Evolutionary conservation across 2,888 invertebrate genomes (phyloP), one percentile per base, ranked within the genome.

Genomic region (Lasioglossum malachurum): DNA sequence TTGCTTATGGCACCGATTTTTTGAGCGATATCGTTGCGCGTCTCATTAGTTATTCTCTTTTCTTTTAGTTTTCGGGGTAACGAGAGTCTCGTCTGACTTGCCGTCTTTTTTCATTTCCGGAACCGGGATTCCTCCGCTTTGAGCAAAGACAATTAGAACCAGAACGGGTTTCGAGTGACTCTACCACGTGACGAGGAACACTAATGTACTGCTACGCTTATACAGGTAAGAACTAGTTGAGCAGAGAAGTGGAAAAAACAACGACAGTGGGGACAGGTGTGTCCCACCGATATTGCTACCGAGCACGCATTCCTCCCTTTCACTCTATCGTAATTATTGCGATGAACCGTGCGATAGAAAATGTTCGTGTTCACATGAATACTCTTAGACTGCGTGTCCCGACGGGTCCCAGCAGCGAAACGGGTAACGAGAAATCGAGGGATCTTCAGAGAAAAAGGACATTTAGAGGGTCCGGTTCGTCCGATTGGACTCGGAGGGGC

Each of bases 1-100:
- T 94, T 94, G 93, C 93, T 93, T 94, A 91, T 92, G 91, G 92
- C 92, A 92, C 89, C 91, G 87, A 91, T 87, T 86, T 93, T 67
- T 94, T 91, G 93, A 94, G 94, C 93, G 91, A 91, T 91, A 90
- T 87, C 84, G 80, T 88, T 88, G 84, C 80, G 84, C 83, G 77
- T 64, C n/a, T 57, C 57, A 57, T 57, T 57, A 57, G n/a, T 57
- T 60, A 23, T 67, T 31, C 35, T 16, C 67, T 38, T 35, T 19
- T 35, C 74, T 14, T 49, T 27, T 27, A 19, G 64, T 53, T 31
- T 31, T 57, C 67, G 75, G 67, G 77, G 35, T 35, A 19, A 38
- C 49, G 76, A 75, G 89, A 80, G 81, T 77, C 67, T 88, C 82
- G 78, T 79, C 67, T n/a, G 75, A 78, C 82, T 86, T 41, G 73